Percentiles rank a stretch among this genome's conserved stretches.
phyloP scores from a whole-genome alignment of 1,140 invertebrate species.

The Caenorhabditis inopinata region DNA sequence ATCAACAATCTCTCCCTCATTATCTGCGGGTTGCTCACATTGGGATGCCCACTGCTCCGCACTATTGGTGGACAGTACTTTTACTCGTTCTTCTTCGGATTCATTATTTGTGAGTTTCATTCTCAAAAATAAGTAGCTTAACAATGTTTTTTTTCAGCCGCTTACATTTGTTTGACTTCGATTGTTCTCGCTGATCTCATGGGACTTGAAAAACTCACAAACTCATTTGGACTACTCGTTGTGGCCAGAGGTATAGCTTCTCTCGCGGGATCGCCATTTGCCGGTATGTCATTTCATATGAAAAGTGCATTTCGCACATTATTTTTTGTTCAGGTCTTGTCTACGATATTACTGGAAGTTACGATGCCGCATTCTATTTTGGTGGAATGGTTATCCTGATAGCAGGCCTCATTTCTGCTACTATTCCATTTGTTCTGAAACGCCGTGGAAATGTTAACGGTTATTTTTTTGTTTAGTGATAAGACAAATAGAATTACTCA shows the following conservation, averaged over 20 bases:
- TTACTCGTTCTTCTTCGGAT: conserved; percentile 86
- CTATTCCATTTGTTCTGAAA: conserved; percentile 54
- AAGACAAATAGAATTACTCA: too few relatives aligned
- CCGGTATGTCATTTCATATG: conserved; percentile 67
- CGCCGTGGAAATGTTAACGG: conserved; percentile 50
- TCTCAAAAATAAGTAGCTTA: conserved; percentile 52
- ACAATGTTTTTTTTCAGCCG: conserved; percentile 72
- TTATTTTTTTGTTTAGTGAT: too few relatives aligned
- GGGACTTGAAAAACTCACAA: conserved; percentile 90
- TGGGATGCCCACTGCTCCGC: conserved; percentile 79
- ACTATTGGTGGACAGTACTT: conserved; percentile 77
- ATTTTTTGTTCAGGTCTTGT: conserved; percentile 54
- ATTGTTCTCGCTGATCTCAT: conserved; percentile 94
- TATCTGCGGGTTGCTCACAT: conserved; percentile 82
- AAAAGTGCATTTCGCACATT: too few relatives aligned
- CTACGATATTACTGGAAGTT: conserved; percentile 63
- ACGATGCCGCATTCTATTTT: conserved; percentile 60
- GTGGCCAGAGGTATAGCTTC: conserved; percentile 87
- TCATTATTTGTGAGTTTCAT: conserved; percentile 82
- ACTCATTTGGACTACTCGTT: conserved; percentile 91
- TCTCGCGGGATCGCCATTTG: conserved; percentile 75
- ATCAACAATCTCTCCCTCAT: conserved; percentile 91
- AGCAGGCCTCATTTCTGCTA: conserved; percentile 59
- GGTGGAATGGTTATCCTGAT: conserved; percentile 60
- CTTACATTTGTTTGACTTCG: conserved; percentile 93